Base-by-base conservation (phyloP, 2,888 invertebrate genomes). In the Dascillus cervinus region DNA sequence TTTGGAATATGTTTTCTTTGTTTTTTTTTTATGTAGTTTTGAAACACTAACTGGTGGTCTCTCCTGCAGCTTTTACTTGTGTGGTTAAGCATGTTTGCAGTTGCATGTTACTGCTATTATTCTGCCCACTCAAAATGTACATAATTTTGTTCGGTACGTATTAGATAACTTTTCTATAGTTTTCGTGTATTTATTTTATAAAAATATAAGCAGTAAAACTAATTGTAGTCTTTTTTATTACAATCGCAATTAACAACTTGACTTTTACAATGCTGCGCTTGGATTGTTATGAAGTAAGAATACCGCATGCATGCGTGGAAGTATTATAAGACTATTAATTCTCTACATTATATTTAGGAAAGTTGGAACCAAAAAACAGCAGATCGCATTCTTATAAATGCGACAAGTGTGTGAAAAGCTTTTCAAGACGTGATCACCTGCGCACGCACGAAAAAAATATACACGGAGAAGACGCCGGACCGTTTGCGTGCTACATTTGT, bases 371-470 rank as follows among this genome's bases (percentile, higher is more conserved):
- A 34, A 54, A 51, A 50, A 46, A 36, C 37, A 40, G 39, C 47
- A 50, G 29, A 32, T n/a, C n/a, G n/a, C 43, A 45, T 22, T 41
- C 51, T 13, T 65, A 59, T 52, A 60, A 58, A 39, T 65, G 66
- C 43, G 55, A 58, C 29, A 60, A 60, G 44, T 66, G 66, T 50
- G 47, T 49, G 45, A 65, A 64, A 50, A 54, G 46, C 39, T 66
- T 66, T 45, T 60, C 64, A 12, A 53, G 66, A 31, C 47, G 65
- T 37, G 66, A 67, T 47, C 67, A 67, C 39, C 55, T 67, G 31
- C 49, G 64, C 32, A 66, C 66, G 26, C 67, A 67, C 46, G 64
- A 65, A 47, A 66, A 65, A 53, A 67, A 67, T 42, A 63, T 66
- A 29, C 67, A 67, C 41, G 67, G 67, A 9, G 65, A 66, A 43